Evolutionary conservation across 2,888 invertebrate species (phyloP), one percentile per base, ranked within the genome.

Genomic region (Nemotelus nigrinus): DNA sequence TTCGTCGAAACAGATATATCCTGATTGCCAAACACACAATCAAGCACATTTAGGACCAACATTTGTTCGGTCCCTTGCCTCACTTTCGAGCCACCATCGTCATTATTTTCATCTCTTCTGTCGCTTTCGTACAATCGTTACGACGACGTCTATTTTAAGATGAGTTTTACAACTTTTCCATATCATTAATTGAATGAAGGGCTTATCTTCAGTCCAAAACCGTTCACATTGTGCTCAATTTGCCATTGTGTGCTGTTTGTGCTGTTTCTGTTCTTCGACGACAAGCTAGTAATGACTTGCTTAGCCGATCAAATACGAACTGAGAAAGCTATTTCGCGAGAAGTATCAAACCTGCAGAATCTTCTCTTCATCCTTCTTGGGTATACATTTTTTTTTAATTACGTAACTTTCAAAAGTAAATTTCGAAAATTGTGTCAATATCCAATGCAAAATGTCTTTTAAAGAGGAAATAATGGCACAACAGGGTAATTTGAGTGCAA

Each of bases 91-190:
- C 63, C 47, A 43, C 55, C 55, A 55, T 55, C 65, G 41, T 70
- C 43, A 43, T 70, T 53, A 55, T 55, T 70, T 70, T 70, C 55
- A 70, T 50, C 45, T 63, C 74, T 48, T 43, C 39, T 71, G 47
- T 48, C 60, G 60, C 63, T 63, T 10, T 74, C 57, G 72, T 50
- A 63, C 43, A 48, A 63, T 74, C 74, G 48, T 74, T 74, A 74
- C n/a, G 72, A 64, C 43, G 39, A 47, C 41, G 41, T 55, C 55
- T 71, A 71, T 71, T 71, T 71, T 55, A 71, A 55, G 71, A 55
- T 58, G 8, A 58, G 58, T 39, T 48, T 74, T 63, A 74, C 63
- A 74, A 74, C 60, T 74, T 74, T 60, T 63, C 48, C 63, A 48
- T 74, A 48, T 43, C 63, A 48, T 74, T 74, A 60, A 60, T 63